phyloP scores from a whole-genome alignment of 2,113 vertebrate genomes.

The Bos indicus region DNA sequence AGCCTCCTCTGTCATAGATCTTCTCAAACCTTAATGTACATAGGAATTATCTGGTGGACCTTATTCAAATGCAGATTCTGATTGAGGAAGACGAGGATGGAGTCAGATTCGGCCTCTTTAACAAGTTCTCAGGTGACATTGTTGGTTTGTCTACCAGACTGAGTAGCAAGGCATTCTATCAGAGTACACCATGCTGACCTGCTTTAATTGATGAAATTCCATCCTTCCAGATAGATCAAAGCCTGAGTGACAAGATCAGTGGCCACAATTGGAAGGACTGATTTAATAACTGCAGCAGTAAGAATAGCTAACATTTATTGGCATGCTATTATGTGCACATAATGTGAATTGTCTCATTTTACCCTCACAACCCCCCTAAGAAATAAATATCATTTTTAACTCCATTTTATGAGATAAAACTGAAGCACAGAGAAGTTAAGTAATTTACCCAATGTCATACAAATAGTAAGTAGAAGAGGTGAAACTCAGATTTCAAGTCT shows the following conservation, averaged over 20 bases:
- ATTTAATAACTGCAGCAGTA: neutral
- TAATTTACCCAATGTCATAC: neutral
- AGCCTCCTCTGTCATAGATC: neutral
- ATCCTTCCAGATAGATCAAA: neutral
- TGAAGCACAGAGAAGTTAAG: neutral
- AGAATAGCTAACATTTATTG: neutral
- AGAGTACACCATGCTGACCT: neutral
- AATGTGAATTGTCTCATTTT: neutral
- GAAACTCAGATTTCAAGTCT: neutral
- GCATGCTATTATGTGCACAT: neutral
- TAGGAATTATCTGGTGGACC: neutral
- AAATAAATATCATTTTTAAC: neutral
- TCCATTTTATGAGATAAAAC: neutral
- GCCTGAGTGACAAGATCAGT: neutral
- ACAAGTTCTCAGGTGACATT: neutral
- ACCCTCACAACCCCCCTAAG: neutral
- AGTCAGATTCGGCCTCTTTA: neutral
- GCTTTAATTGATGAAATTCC: neutral
- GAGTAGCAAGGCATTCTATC: neutral
- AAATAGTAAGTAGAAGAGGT: conserved; percentile 5
- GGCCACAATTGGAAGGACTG: neutral
- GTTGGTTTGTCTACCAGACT: neutral
- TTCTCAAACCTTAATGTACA: neutral
- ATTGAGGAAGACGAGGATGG: neutral
- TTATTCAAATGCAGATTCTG: conserved; percentile 1